A percentile compares a stretch with the other conserved stretches of the same genome.
Evolutionary conservation across 2,888 invertebrate species (phyloP).

Genomic region (Punctoribates punctum): DNA sequence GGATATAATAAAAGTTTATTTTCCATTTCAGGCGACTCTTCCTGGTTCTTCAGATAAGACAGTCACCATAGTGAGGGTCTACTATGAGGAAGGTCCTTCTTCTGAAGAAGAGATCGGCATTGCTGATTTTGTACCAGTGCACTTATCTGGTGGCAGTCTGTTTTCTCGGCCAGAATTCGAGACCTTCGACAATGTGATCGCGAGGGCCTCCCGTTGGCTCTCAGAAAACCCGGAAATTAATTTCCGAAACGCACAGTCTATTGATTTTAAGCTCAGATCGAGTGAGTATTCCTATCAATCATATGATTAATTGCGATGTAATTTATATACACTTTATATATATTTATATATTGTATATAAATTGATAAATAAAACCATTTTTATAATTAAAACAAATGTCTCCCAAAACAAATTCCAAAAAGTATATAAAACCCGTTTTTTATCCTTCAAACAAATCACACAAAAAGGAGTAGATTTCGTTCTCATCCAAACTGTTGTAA

Average conservation of each 20-base stretch:
- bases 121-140: conserved; percentile 37
- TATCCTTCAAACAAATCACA: too few species aligned
- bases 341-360: too few species aligned
- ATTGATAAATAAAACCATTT: too few species aligned
- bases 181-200: conserved; percentile 27
- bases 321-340: too few species aligned
- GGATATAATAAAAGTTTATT: not conserved
- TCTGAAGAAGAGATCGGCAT: conserved; percentile 37
- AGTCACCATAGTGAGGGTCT: conserved; percentile 34
- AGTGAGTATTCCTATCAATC: conserved; percentile 31
- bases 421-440: too few species aligned
- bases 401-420: too few species aligned
- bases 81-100: conserved; percentile 27
- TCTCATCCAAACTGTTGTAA: not conserved
- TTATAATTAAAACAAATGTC: too few species aligned
- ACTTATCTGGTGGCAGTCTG: conserved; percentile 37
- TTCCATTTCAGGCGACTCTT: conserved; percentile 26
- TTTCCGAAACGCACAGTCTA: conserved; percentile 33
- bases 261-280: conserved; percentile 42
- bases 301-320: too few species aligned
- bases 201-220: conserved; percentile 36
- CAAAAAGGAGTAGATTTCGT: too few species aligned
- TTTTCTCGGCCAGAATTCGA: conserved; percentile 40
- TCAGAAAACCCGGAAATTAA: conserved; percentile 35
- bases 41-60: conserved; percentile 27